Base-by-base conservation (phyloP, 1,140 invertebrate species). In the Euschistus heros region DNA sequence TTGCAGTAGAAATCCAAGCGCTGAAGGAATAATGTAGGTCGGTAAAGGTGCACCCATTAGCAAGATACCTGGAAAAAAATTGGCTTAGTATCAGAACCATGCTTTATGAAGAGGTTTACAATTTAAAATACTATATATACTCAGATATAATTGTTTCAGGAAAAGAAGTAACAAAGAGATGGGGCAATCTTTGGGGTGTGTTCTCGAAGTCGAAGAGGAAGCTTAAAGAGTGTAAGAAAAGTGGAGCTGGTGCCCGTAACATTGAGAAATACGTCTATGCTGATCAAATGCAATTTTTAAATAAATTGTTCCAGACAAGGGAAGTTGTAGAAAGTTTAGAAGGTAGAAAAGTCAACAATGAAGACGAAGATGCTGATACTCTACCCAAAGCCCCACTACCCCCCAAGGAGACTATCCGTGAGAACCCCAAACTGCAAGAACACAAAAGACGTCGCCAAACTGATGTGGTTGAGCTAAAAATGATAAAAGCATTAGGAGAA, bases 251-350 rank as follows among this genome's bases (percentile, higher is more conserved):
- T 52, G 66, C 66, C 61, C 24, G 20, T 57, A 68, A 65, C 27
- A 62, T 57, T 27, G 65, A 66, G 60, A 68, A 68, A 47, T 69
- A 69, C 33, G 47, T 67, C 15, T 69, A 69, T 57, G 47, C 30
- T 62, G 63, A 68, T 44, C 64, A 66, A 66, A 66, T 61, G 64
- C 46, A 59, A 82, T 72, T 30, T 75, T 69, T 33, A 71, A 37
- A 55, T 20, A 65, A 65, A 65, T 20, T 65, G 26, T 65, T 26
- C 26, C 14, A 65, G 24, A 18, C 64, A 8, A 57, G 50, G 17
- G n/a, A 55, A 57, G 30, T 57, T 20, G 37, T 26, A 57, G 64
- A 65, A 57, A 65, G 64, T 37, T 57, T 65, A 37, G 64, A 33
- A 18, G 52, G 30, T 30, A 24, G 10, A 33, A 57, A 13, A 27